phyloP scores from a whole-genome alignment of 2,113 vertebrate species.

The Oryzias melastigma region DNA sequence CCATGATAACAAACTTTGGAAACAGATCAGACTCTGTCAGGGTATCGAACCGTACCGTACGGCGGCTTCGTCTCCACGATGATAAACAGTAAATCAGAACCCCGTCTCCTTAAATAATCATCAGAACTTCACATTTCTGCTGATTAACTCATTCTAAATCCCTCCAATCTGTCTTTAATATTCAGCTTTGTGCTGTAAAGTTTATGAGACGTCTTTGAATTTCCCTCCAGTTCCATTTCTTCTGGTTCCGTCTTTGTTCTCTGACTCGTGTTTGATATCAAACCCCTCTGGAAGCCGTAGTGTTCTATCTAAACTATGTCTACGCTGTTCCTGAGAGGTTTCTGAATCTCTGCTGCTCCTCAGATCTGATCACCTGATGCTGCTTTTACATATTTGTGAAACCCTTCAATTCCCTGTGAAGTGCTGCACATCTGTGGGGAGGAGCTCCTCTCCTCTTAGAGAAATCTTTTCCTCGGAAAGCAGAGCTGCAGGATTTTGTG shows the following conservation, averaged over 20 bases:
- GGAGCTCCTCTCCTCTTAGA: constrained; percentile 14
- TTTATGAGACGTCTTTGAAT: constrained; percentile 12
- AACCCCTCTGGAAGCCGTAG: constrained; percentile 31
- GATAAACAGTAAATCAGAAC: too few species aligned
- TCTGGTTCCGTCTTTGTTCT: constrained; percentile 28
- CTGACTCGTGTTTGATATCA: constrained; percentile 17
- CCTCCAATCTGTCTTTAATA: too few species aligned
- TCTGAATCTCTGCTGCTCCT: constrained; percentile 9
- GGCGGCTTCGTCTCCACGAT: too few species aligned
- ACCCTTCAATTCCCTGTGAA: constrained; percentile 41
- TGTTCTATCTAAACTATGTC: constrained; percentile 47
- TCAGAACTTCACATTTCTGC: too few species aligned
- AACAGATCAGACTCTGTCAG: too few species aligned
- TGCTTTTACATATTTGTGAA: constrained; percentile 10
- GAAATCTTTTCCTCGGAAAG: constrained; percentile 31
- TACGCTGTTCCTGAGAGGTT: constrained; percentile 14
- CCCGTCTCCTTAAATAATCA: too few species aligned
- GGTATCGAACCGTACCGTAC: too few species aligned
- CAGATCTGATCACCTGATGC: constrained; percentile 36
- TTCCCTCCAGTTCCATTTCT: constrained; percentile 7
- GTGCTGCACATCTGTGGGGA: constrained; percentile 28
- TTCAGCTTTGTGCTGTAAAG: background rate
- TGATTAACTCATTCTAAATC: too few species aligned
- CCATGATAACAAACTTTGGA: too few species aligned
- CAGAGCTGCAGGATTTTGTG: constrained; percentile 37